Conservation (phyloP, 92 coral and sea anemone genomes). For the Diadumene lineata region DNA sequence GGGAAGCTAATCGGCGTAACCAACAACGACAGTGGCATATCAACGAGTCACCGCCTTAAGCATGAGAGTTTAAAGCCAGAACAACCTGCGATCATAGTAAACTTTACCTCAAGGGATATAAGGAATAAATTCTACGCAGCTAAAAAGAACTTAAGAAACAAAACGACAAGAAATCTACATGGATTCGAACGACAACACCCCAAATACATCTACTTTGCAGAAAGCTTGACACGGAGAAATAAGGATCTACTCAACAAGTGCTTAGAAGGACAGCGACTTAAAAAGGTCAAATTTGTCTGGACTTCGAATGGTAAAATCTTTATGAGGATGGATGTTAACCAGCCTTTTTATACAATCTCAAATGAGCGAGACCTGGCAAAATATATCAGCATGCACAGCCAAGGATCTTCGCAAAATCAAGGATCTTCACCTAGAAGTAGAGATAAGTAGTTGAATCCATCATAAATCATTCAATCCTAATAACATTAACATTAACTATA, state of each 20-base stretch:
- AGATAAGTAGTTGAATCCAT: background rate
- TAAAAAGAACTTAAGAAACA: background rate
- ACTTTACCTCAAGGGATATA: background rate
- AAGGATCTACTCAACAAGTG: too few species aligned
- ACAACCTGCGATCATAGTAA: slow-evolving; percentile 16
- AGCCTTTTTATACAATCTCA: background rate
- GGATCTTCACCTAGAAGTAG: background rate
- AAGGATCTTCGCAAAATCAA: too few species aligned
- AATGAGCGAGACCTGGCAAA: background rate
- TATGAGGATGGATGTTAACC: slow-evolving; percentile 3
- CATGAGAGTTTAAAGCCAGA: background rate
- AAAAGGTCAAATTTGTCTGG: too few species aligned
- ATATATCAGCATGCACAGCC: background rate
- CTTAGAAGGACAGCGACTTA: too few species aligned
- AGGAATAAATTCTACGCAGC: background rate
- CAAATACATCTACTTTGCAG: background rate
- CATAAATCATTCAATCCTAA: background rate
- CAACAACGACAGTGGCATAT: background rate
- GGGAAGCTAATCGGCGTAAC: background rate
- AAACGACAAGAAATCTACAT: background rate
- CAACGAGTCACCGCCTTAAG: background rate
- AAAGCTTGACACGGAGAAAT: background rate
- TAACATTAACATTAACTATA: background rate
- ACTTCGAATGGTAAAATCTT: slow-evolving; percentile 19
- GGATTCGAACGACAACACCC: background rate